phyloP scores from a whole-genome alignment of 2,797 vertebrate genomes.

The Xerus rutilus region DNA sequence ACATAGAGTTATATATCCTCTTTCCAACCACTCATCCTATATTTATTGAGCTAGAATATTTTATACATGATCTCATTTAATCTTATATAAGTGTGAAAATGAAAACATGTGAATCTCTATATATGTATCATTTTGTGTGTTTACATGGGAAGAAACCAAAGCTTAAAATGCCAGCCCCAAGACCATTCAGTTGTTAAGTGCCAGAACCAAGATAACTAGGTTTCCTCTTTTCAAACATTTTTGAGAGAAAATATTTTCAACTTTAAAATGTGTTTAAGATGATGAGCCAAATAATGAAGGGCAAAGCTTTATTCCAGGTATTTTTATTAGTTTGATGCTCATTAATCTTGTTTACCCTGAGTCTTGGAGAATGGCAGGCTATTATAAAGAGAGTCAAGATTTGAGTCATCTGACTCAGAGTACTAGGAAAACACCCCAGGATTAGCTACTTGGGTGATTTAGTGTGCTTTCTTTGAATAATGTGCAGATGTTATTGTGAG shows the following conservation, averaged over 20 bases:
- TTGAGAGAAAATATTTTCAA: slow-evolving; percentile 47
- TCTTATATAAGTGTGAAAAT: not conserved
- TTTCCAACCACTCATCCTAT: not conserved
- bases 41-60: slow-evolving; percentile 9
- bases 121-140: not conserved
- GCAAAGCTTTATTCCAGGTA: not conserved
- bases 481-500: not conserved
- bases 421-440: not conserved
- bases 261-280: not conserved
- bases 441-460: not conserved
- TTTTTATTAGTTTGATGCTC: not conserved
- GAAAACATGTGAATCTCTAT: not conserved
- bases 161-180: not conserved
- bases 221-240: not conserved
- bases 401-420: not conserved
- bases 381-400: not conserved
- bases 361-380: not conserved
- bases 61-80: not conserved
- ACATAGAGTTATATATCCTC: not conserved
- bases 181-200: not conserved
- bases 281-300: not conserved
- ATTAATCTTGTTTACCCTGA: not conserved
- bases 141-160: not conserved
- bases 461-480: slow-evolving; percentile 4
- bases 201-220: not conserved